Base-by-base conservation (phyloP, 2,113 vertebrate species). In the Cercocebus atys region DNA sequence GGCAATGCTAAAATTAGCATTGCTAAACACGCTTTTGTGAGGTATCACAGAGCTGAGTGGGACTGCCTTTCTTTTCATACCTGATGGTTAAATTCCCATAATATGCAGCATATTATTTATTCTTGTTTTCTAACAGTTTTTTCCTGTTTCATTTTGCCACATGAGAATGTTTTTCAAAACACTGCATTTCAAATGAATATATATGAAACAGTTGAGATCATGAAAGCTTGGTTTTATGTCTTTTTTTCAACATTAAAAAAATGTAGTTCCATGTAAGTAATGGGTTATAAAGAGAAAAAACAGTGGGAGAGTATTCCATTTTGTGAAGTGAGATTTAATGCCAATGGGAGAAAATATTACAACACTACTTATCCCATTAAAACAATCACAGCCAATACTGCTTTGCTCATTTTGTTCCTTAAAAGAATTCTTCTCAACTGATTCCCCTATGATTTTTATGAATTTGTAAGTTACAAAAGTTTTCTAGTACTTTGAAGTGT, bases 1-100 rank as follows among this genome's bases (percentile, higher is more conserved):
- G 87, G 47, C 61, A 93, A 16, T 61, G 35, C 6, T 8, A 47
- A 93, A 87, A 82, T 92, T 70, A 68, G 16, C 20, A 18, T 82
- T 80, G 20, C 57, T 98, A 0, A 0, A 92, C 5, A 11, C 10
- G 64, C 57, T 84, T 96, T 82, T 78, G 8, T 94, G 92, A 75
- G 16, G 14, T 59, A 47, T 93, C 76, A 86, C 14, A 72, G 3
- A 20, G 79, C 2, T 70, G 40, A 75, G 52, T 73, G 40, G 43
- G 20, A 88, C 87, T 96, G 55, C 92, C 84, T 72, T 97, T 35
- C 82, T 50, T 93, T 97, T 96, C 76, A 88, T 90, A 78, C 27
- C 45, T 97, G 38, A 47, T 79, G 78, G 57, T 66, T 35, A 96
- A 96, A 86, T 40, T 86, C 10, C 50, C 38, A 66, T 95, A 96